These are phyloP conservation scores for Sapajus apella DNA, from an alignment of 2,113 vertebrate species.

Conservation along the genomic window DNA sequence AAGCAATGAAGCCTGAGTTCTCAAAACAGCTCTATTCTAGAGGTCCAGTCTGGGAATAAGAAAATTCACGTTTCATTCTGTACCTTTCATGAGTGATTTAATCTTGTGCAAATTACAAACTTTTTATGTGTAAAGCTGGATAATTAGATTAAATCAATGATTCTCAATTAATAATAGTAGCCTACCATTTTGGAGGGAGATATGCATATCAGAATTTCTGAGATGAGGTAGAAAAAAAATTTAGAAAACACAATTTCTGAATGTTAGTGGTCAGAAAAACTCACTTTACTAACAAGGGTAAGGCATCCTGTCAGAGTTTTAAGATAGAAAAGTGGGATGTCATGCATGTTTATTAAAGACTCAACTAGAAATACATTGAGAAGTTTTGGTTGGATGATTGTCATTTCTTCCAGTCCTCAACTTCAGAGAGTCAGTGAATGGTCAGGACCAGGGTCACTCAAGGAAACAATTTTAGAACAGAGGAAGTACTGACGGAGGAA, in stretches of 20 bases:
- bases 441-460: background rate
- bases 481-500: constrained; percentile 3
- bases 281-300: background rate
- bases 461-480: constrained; percentile 34
- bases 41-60: background rate
- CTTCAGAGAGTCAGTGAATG: background rate
- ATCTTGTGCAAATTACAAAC: background rate
- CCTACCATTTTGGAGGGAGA: background rate
- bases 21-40: background rate
- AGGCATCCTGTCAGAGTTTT: background rate
- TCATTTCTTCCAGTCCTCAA: background rate
- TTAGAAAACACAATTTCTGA: background rate
- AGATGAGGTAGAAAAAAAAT: background rate
- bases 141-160: background rate
- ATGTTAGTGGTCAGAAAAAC: background rate
- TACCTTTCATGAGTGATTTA: background rate
- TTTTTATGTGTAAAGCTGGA: background rate
- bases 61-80: background rate
- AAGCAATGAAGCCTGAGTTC: background rate
- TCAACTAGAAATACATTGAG: background rate
- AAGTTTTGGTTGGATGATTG: background rate
- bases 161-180: background rate
- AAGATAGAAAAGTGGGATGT: background rate
- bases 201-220: background rate
- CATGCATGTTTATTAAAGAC: background rate